phyloP scores from a whole-genome alignment of 2,797 vertebrate genomes.

The Mormyrops boulengeri region DNA sequence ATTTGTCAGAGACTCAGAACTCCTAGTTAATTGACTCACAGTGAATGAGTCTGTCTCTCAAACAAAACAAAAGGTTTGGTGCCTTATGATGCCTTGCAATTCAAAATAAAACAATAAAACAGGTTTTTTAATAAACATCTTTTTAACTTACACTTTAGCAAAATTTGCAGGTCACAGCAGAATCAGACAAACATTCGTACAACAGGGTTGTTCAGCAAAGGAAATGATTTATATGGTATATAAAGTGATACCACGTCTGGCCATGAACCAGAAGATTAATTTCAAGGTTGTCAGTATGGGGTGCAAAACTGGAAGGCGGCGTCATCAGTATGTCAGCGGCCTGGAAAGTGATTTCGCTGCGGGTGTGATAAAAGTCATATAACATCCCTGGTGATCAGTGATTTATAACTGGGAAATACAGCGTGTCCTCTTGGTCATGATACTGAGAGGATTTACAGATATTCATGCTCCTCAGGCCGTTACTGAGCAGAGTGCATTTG shows the following conservation, averaged over 20 bases:
- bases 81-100: not conserved
- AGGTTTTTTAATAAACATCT: not conserved
- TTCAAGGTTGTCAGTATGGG: not conserved
- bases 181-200: not conserved
- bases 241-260: not conserved
- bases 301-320: not conserved
- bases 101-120: not conserved
- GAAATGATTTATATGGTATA: not conserved
- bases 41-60: not conserved
- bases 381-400: not conserved
- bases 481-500: not conserved
- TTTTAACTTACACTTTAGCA: not conserved
- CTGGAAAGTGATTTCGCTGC: not conserved
- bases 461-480: not conserved
- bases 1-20: not conserved
- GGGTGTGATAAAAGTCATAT: not conserved
- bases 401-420: not conserved
- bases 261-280: not conserved
- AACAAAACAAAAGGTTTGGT: not conserved
- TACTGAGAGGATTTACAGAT: not conserved
- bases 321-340: not conserved
- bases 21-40: not conserved
- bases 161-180: not conserved
- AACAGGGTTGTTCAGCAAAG: not conserved
- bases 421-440: not conserved